Evolutionary conservation across 1,140 invertebrate genomes (phyloP).

Genomic region (Lerema accius): DNA sequence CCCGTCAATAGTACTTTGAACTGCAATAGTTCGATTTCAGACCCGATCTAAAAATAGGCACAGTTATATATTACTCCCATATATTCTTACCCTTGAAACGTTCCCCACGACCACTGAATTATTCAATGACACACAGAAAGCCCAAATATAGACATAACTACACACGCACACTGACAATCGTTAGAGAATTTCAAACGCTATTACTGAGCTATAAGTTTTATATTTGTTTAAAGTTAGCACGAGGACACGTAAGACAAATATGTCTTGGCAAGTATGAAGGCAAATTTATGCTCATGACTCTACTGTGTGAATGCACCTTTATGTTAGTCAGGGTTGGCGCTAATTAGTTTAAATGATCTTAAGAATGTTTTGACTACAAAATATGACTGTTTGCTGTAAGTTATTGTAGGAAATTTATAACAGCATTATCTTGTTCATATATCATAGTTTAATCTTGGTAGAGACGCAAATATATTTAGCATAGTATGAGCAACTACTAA

Average conservation of each 20-base stretch:
- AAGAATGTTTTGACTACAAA: constrained; percentile 41
- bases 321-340: constrained; percentile 52
- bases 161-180: constrained; percentile 49
- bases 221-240: constrained; percentile 64
- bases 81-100: constrained; percentile 80
- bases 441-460: too few relatives aligned
- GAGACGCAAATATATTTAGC: too few relatives aligned
- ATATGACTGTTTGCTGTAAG: constrained; percentile 17
- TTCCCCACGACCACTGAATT: constrained; percentile 78
- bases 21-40: constrained; percentile 53
- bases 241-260: constrained; percentile 75
- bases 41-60: constrained; percentile 47
- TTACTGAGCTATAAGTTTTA: constrained; percentile 60
- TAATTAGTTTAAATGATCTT: constrained; percentile 58
- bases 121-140: constrained; percentile 80
- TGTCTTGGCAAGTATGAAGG: constrained; percentile 69
- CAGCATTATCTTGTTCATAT: not conserved
- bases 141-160: constrained; percentile 78
- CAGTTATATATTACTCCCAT: constrained; percentile 62
- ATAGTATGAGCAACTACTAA: too few relatives aligned
- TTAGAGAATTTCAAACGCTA: constrained; percentile 59
- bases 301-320: constrained; percentile 71
- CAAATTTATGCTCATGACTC: constrained; percentile 74
- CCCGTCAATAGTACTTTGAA: constrained; percentile 35
- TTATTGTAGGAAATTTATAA: constrained; percentile 6